A percentile compares a stretch with the other conserved stretches of the same genome.
Evolutionary conservation across 2,888 invertebrate species (phyloP).

Genomic region (Suillia variegata): DNA sequence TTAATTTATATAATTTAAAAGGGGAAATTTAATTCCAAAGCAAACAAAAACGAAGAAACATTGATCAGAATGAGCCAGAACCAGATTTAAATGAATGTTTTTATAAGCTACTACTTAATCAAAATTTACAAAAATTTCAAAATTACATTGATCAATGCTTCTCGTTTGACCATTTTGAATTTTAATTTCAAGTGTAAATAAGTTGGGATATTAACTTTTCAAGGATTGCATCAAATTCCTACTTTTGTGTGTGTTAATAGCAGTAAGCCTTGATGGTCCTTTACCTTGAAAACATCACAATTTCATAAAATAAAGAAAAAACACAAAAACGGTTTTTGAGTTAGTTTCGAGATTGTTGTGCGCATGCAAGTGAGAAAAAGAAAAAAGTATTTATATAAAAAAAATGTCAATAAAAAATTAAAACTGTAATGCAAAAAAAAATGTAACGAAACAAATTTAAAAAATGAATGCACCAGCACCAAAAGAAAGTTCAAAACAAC

Average conservation of each 20-base stretch:
- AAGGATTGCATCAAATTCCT: conserved; percentile 54
- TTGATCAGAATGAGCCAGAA: neutral
- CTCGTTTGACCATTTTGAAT: conserved; percentile 16
- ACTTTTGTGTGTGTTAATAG: conserved; percentile 56
- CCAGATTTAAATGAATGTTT: no score
- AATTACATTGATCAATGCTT: conserved; percentile 24
- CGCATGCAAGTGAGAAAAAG: conserved; percentile 47
- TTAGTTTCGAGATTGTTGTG: conserved; percentile 22
- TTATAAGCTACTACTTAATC: no score
- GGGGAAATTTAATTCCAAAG: no score
- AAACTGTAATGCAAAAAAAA: conserved; percentile 19
- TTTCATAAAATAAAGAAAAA: conserved; percentile 32
- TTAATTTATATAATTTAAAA: neutral
- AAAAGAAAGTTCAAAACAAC: conserved; percentile 11
- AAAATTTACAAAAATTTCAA: neutral
- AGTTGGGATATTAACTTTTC: conserved; percentile 55
- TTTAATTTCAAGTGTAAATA: conserved; percentile 1
- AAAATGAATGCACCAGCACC: conserved; percentile 22
- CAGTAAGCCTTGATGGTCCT: conserved; percentile 53
- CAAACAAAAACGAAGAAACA: neutral
- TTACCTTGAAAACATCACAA: conserved; percentile 45
- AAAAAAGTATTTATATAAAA: conserved; percentile 33
- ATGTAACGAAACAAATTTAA: conserved; percentile 19
- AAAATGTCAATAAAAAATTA: conserved; percentile 18
- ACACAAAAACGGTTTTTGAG: conserved; percentile 34